Percentiles rank a stretch among this genome's conserved stretches.
Evolutionary conservation across 2,888 invertebrate genomes (phyloP).

Genomic region (Hofmannophila pseudospretella): DNA sequence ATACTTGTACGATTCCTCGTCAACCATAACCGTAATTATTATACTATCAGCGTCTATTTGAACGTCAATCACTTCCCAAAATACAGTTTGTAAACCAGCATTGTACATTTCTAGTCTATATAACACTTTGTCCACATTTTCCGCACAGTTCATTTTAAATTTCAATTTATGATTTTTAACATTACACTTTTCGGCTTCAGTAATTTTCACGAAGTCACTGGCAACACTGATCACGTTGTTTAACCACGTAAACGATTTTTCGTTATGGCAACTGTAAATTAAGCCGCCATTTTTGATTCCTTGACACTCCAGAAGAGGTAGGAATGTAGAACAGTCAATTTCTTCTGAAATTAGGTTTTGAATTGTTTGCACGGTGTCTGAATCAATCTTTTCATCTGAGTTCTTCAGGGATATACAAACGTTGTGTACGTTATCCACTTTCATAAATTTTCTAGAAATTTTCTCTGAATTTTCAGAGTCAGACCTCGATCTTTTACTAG

Average conservation of each 20-base stretch:
- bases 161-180: slow-evolving; percentile 22
- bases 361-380: slow-evolving; percentile 17
- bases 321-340: slow-evolving; percentile 21
- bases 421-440: slow-evolving; percentile 8
- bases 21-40: slow-evolving; percentile 26
- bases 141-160: slow-evolving; percentile 29
- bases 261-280: slow-evolving; percentile 41
- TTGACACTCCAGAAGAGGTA: slow-evolving; percentile 44
- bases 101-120: slow-evolving; percentile 39
- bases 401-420: slow-evolving; percentile 20
- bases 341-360: slow-evolving; percentile 26
- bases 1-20: slow-evolving; percentile 32
- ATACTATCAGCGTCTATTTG: slow-evolving; percentile 23
- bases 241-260: slow-evolving; percentile 29
- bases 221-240: slow-evolving; percentile 17
- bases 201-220: slow-evolving; percentile 15
- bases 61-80: slow-evolving; percentile 31
- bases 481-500: slow-evolving; percentile 11
- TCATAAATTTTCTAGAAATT: slow-evolving; percentile 14
- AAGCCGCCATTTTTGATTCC: slow-evolving; percentile 41
- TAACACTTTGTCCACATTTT: slow-evolving; percentile 25
- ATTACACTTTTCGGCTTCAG: slow-evolving; percentile 5
- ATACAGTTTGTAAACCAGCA: slow-evolving; percentile 24
- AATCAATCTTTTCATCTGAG: slow-evolving; percentile 19
- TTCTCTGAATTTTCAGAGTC: slow-evolving; percentile 9